phyloP scores from a whole-genome alignment of 2,797 vertebrate genomes.

The Lates japonicus region DNA sequence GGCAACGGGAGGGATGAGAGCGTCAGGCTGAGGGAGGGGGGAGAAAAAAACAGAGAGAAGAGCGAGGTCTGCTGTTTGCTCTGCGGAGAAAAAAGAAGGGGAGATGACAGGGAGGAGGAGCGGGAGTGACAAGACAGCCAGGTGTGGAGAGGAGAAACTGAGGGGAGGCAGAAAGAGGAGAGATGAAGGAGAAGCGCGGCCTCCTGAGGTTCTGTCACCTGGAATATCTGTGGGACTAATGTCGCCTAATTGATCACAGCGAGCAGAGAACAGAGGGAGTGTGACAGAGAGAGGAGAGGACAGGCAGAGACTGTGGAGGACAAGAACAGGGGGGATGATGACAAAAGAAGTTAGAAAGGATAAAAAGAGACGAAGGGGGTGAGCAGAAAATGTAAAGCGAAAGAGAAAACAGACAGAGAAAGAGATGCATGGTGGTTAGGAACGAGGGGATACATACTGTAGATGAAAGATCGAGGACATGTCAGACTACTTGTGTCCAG shows the following conservation, averaged over 20 bases:
- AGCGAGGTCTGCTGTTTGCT: constrained; percentile 54
- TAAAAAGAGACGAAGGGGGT: constrained; percentile 34
- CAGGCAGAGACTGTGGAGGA: constrained; percentile 60
- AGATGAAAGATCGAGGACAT: constrained; percentile 64
- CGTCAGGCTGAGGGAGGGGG: constrained; percentile 20
- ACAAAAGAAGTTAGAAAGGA: constrained; percentile 46
- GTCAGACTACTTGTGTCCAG: constrained; percentile 55
- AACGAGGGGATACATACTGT: constrained; percentile 41
- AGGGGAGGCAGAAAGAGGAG: constrained; percentile 64
- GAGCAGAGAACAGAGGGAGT: constrained; percentile 72
- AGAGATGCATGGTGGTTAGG: constrained; percentile 26
- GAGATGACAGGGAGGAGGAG: constrained; percentile 46
- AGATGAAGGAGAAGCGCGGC: constrained; percentile 71
- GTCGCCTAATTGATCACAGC: constrained; percentile 84
- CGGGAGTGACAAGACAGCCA: constrained; percentile 62
- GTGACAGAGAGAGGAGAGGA: constrained; percentile 71
- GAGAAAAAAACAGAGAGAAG: background rate
- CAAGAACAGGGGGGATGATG: constrained; percentile 41
- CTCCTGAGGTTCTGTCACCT: constrained; percentile 80
- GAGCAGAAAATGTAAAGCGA: constrained; percentile 5
- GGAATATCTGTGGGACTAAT: constrained; percentile 83
- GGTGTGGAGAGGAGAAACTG: constrained; percentile 68
- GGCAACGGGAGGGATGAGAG: constrained; percentile 49
- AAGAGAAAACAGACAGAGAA: constrained; percentile 15
- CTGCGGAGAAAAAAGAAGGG: constrained; percentile 24